Base-by-base conservation (phyloP, 2,888 invertebrate species). In the Tiliacea citrago region DNA sequence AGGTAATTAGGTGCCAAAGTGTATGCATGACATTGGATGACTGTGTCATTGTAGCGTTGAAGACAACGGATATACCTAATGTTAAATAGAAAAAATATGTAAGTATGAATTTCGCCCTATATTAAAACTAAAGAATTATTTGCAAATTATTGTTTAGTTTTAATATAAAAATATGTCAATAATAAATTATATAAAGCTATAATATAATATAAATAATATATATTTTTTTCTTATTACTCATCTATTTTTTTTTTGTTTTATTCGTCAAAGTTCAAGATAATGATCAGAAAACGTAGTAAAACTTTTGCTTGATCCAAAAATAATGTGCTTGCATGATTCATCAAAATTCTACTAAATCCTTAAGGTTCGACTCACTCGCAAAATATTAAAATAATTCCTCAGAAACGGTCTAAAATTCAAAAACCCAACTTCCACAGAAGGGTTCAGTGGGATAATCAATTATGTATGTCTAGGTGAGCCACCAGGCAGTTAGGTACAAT, bases 401-500 rank as follows among this genome's bases (percentile, higher is more conserved):
- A 61, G 62, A 73, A 75, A 51, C 62, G 1, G 39, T 51, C 60
- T 68, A 71, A 75, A 82, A 83, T 75, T 62, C 53, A 61, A 68
- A 77, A 82, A 63, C 63, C 77, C 79, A 86, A 87, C 84, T 88
- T 84, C 84, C 82, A 83, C 84, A 83, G 89, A 93, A 93, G 93
- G 93, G 91, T 93, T 91, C 91, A 90, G 91, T 88, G 83, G 88
- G 84, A 92, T 91, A 94, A 95, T 95, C 94, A 95, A 95, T 95
- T 94, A 93, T 93, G 86, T 92, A 93, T 92, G 93, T 94, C 92
- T 93, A 94, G 92, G 94, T 94, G 92, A 93, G 93, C 93, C 93
- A 93, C 93, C 89, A 91, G 90, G 94, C 94, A 93, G 95, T 96
- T 96, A 95, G 93, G 88, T 88, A 92, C 93, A 96, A 96, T 96